Conservation (phyloP, 2,113 vertebrate genomes). For the Neogobius melanostomus region DNA sequence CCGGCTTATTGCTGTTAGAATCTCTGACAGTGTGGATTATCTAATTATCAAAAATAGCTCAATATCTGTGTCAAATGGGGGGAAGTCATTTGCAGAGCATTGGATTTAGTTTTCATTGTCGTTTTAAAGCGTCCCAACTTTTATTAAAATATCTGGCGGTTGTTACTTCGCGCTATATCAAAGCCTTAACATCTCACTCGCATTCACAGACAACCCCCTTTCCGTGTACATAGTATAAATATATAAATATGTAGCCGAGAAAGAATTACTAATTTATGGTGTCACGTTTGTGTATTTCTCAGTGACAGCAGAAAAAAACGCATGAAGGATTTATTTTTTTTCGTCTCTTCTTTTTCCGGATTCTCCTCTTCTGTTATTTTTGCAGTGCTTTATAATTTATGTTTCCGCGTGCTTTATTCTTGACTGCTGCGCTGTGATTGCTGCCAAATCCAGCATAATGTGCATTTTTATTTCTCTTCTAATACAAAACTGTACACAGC, state of each 20-base stretch:
- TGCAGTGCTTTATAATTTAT: conserved; percentile 75
- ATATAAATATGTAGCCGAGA: conserved; percentile 78
- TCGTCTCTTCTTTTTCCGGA: conserved; percentile 56
- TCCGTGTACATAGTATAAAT: conserved; percentile 81
- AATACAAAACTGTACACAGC: conserved; percentile 62
- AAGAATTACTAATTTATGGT: conserved; percentile 76
- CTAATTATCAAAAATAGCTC: neutral
- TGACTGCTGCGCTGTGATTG: conserved; percentile 69
- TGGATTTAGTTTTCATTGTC: neutral
- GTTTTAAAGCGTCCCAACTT: neutral
- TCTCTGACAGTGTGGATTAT: too few species aligned
- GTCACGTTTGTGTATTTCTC: conserved; percentile 75
- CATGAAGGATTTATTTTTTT: conserved; percentile 78
- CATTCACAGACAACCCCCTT: conserved; percentile 27
- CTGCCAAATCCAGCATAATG: conserved; percentile 68
- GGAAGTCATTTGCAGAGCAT: neutral
- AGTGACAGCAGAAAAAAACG: conserved; percentile 54
- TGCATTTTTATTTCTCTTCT: conserved; percentile 55
- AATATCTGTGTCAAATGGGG: neutral
- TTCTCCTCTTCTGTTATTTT: conserved; percentile 67
- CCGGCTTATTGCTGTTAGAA: too few species aligned
- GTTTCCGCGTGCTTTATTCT: conserved; percentile 73
- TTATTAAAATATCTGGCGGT: neutral
- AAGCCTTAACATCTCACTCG: conserved; percentile 74
- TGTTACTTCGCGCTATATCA: conserved; percentile 41